phyloP scores from a whole-genome alignment of 2,888 invertebrate genomes.

The Melanargia galathea region DNA sequence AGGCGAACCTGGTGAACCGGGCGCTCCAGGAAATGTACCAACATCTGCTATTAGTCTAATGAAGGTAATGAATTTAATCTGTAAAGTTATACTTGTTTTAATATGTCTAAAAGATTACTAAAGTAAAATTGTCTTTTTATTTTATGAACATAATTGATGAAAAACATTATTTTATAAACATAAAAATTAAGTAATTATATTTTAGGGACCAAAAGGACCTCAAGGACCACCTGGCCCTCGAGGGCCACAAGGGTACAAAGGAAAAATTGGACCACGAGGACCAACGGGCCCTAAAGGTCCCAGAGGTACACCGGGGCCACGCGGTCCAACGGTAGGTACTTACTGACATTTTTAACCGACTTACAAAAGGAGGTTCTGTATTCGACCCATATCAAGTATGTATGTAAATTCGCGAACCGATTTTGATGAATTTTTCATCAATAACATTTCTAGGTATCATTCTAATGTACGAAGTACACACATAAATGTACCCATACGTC shows the following conservation, averaged over 20 bases:
- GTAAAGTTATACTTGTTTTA: background rate
- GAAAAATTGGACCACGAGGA: slow-evolving; percentile 58
- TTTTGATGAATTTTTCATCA: no score
- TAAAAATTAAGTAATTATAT: background rate
- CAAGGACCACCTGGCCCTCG: slow-evolving; percentile 67
- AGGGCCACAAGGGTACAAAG: slow-evolving; percentile 62
- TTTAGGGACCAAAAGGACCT: slow-evolving; percentile 56
- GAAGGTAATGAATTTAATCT: slow-evolving; percentile 41
- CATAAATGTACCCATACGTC: no score
- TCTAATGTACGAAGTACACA: no score
- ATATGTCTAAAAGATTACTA: no score
- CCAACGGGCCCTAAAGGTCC: slow-evolving; percentile 76
- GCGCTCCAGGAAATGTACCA: slow-evolving; percentile 67
- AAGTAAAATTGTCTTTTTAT: no score
- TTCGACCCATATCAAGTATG: no score
- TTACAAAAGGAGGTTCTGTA: no score
- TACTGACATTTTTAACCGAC: no score
- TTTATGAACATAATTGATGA: no score
- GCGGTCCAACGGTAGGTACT: slow-evolving; percentile 72
- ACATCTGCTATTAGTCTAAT: slow-evolving; percentile 40
- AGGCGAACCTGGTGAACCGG: slow-evolving; percentile 88
- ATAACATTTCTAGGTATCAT: no score
- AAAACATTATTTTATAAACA: background rate
- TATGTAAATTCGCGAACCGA: no score
- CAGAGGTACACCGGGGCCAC: slow-evolving; percentile 63